Percentiles rank a stretch among this genome's conserved stretches.
Evolutionary conservation across 2,888 invertebrate species (phyloP).

Genomic region (Laothoe populi): DNA sequence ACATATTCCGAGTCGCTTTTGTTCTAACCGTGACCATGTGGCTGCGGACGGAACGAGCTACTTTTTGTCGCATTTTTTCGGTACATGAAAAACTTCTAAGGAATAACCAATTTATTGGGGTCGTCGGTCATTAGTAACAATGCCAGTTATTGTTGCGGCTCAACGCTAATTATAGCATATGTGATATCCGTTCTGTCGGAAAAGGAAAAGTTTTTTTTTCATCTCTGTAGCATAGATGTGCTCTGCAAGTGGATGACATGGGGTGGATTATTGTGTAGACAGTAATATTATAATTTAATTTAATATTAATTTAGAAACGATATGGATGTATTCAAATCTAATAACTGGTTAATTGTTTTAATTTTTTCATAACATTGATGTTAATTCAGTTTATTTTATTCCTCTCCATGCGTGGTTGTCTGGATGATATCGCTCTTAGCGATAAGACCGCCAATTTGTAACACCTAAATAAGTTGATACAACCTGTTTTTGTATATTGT

Average conservation of each 20-base stretch:
- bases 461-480: too few species aligned
- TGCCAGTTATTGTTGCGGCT: slow-evolving; percentile 22
- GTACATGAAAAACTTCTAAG: slow-evolving; percentile 49
- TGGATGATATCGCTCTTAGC: too few species aligned
- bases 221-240: slow-evolving; percentile 11
- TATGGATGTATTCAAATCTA: too few species aligned
- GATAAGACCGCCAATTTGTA: too few species aligned
- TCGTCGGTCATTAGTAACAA: slow-evolving; percentile 28
- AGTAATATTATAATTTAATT: neutral
- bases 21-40: slow-evolving; percentile 73
- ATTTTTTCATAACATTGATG: too few species aligned
- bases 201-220: slow-evolving; percentile 17
- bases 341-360: too few species aligned
- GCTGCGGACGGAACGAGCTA: slow-evolving; percentile 61
- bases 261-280: slow-evolving; percentile 5
- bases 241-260: slow-evolving; percentile 6
- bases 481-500: too few species aligned
- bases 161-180: slow-evolving; percentile 23
- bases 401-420: too few species aligned
- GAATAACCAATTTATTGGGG: slow-evolving; percentile 32
- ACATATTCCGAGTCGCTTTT: slow-evolving; percentile 77
- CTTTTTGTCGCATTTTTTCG: slow-evolving; percentile 70
- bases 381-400: neutral
- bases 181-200: slow-evolving; percentile 21
- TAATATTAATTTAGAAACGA: neutral